Evolutionary conservation across 2,888 invertebrate genomes (phyloP), one percentile per base, ranked within the genome.

Genomic region (Phania funesta): DNA sequence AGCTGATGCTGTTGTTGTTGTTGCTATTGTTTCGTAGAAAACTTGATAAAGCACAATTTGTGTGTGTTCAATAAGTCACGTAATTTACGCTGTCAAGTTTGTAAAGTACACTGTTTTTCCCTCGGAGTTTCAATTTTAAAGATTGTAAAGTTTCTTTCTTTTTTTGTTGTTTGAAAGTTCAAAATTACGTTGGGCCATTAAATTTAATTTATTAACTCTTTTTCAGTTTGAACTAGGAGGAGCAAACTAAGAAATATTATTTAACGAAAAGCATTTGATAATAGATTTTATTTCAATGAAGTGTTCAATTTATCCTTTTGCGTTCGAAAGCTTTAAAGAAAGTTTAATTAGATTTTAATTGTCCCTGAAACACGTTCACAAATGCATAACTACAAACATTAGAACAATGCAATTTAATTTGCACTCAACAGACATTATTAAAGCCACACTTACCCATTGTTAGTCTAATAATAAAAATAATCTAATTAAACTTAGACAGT

Each of bases 1-100:
- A 38, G n/a, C 4, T n/a, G 2, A 13, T n/a, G n/a, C 11, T 38
- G 13, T 44, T 6, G 8, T 18, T 16, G 29, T 78, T 48, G 35
- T 24, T 54, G n/a, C 13, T 48, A 3, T 44, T 52, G 38, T 35
- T 24, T 64, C 26, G 18, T 2, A 29, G 26, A 35, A 56, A 56
- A 70, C 56, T 46, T 60, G 60, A n/a, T 64, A 54, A 74, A 54
- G 74, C 70, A 73, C 71, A 79, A 50, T 65, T 71, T 79, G 24
- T 58, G 58, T 58, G 52, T 71, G 65, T 58, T 70, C 78, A 60
- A 79, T 78, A 82, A 78, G 82, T 82, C 78, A 82, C 82, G 82
- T 82, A 75, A 75, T 78, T 78, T 65, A 75, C 44, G 52, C 74
- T 82, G 78, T 82, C 82, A 82, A 68, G 78, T 78, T 78, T 60